phyloP scores from a whole-genome alignment of 2,113 vertebrate genomes.

The Leptosomus discolor region DNA sequence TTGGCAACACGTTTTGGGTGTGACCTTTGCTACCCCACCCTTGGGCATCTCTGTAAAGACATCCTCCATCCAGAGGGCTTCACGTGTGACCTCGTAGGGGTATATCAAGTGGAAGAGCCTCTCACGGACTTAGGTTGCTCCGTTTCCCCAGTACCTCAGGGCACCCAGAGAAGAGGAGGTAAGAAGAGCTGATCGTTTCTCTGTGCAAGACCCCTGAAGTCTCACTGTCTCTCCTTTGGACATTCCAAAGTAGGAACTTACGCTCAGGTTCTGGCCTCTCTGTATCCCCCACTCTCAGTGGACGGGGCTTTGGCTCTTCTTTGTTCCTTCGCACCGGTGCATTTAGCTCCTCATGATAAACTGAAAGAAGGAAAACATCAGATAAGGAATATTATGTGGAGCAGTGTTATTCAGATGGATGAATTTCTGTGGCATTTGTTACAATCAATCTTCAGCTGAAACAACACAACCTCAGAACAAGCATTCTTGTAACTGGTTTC shows the following conservation, averaged over 20 bases:
- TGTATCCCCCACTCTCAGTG: slow-evolving; percentile 91
- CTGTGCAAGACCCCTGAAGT: not conserved
- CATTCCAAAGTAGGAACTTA: slow-evolving; percentile 60
- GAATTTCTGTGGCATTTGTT: not conserved
- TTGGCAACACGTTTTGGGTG: not conserved
- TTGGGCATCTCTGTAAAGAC: not conserved
- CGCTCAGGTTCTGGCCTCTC: slow-evolving; percentile 93
- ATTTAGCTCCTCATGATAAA: slow-evolving; percentile 92
- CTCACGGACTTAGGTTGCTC: not conserved
- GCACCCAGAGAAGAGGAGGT: not conserved
- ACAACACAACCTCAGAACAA: not conserved
- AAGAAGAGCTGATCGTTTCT: not conserved
- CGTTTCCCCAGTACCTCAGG: not conserved
- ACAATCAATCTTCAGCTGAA: not conserved
- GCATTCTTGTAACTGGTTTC: not conserved
- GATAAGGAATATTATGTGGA: not conserved
- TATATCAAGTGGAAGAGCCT: not conserved
- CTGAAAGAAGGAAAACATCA: slow-evolving; percentile 60
- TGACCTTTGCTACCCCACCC: not conserved
- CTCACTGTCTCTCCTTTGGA: not conserved
- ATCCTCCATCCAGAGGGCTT: not conserved
- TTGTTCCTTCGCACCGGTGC: slow-evolving; percentile 90
- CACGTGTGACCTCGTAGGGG: fast-evolving
- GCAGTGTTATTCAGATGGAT: not conserved
- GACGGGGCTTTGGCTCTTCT: slow-evolving; percentile 94